Evolutionary conservation across 2,888 invertebrate genomes (phyloP), one percentile per base, ranked within the genome.

Genomic region (Cryptocephalus primarius): DNA sequence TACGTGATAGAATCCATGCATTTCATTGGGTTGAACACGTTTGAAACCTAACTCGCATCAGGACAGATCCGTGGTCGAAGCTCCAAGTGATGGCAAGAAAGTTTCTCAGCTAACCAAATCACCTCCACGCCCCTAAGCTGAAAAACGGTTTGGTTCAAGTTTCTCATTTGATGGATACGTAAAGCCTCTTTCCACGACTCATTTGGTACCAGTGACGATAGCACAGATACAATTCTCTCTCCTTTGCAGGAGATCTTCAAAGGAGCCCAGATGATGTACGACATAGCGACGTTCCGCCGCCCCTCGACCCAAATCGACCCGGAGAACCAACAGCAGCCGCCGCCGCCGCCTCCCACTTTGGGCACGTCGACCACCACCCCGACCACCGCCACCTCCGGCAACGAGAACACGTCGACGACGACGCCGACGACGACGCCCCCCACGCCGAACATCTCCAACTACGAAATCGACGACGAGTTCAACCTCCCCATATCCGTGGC

Each of bases 401-500:
- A n/a, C 12, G 31, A 12, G 22, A 10, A 12, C 9, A 3, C 31
- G 12, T n/a, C 22, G 60, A 58, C n/a, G 66, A 70, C 1, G 83
- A 79, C 1, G 6, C 36, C 12, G 3, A 22, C 22, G 22, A 22
- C 22, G 22, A 82, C 83, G 8, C 83, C 83, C 0, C 82, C 79
- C 0, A 88, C 89, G 0, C 88, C 88, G 36, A 87, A 85, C 0
- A 80, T 86, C 41, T 85, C 85, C 33, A 75, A 79, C 2, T 88
- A 82, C 57, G 85, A 84, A 63, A 82, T 92, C 45, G 90, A 89
- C 63, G 93, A 95, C 60, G 90, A 95, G 65, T 96, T 96, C 67
- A 94, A 96, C 67, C 71, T 97, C 45, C 96, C 96, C 0, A 85
- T 95, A 33, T 85, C 89, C 0, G 78, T 96, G 1, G 95, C 95